Evolutionary conservation across 1,140 invertebrate species (phyloP).

Genomic region (Macrobrachium nipponense): DNA sequence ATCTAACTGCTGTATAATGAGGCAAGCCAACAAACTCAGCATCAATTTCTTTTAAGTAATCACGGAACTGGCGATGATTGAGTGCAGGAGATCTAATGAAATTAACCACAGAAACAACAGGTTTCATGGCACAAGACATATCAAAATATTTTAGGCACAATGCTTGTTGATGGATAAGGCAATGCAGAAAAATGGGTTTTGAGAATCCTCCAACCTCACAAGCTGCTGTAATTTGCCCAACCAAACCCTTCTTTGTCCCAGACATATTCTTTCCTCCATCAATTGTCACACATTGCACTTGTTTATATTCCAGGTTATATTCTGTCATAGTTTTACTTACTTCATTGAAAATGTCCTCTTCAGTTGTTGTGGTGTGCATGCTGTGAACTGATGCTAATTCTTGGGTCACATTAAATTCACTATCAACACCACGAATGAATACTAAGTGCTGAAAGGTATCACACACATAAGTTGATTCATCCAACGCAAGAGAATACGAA

Average conservation of each 20-base stretch:
- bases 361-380: conserved; percentile 20
- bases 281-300: no score
- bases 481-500: no score
- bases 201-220: no score
- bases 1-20: no score
- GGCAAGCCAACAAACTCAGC: conserved; percentile 14
- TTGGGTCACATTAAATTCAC: conserved; percentile 39
- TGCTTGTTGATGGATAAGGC: no score
- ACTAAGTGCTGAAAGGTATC: conserved; percentile 3
- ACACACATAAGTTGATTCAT: no score
- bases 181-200: no score
- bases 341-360: conserved; percentile 39
- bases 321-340: conserved; percentile 31
- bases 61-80: conserved; percentile 12
- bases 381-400: conserved; percentile 41
- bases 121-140: conserved; percentile 10
- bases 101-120: conserved; percentile 11
- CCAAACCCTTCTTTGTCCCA: no score
- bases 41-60: conserved; percentile 1
- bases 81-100: conserved; percentile 10
- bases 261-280: no score
- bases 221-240: no score
- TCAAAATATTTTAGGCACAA: conserved; percentile 4
- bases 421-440: conserved; percentile 18
- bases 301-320: conserved; percentile 36